Conservation (phyloP, 1,140 invertebrate genomes). For the Coptotermes formosanus region DNA sequence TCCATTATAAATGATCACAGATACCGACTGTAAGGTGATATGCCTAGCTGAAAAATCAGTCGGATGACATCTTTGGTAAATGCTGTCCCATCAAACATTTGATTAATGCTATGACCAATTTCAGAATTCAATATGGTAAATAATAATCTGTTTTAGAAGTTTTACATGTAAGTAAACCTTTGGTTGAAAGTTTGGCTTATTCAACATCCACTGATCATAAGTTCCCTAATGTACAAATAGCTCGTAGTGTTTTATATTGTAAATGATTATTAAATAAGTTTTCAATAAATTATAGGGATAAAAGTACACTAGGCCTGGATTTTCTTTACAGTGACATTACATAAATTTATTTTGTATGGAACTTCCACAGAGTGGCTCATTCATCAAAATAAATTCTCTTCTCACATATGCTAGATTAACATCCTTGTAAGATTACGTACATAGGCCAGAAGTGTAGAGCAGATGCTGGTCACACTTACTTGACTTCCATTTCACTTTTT, state of each 20-base stretch:
- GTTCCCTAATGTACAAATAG: too few species aligned
- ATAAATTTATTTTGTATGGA: not conserved
- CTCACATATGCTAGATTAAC: not conserved
- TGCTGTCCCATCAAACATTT: not conserved
- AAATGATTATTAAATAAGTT: too few species aligned
- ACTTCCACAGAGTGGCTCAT: not conserved
- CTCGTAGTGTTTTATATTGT: too few species aligned
- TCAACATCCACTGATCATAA: not conserved
- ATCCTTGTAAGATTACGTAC: not conserved
- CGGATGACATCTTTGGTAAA: slow-evolving; percentile 6
- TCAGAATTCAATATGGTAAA: not conserved
- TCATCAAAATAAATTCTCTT: not conserved
- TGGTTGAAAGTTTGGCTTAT: slow-evolving; percentile 1
- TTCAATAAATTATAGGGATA: too few species aligned
- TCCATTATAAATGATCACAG: slow-evolving; percentile 8
- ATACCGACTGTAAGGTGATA: not conserved
- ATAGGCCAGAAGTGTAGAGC: not conserved
- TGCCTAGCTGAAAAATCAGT: not conserved
- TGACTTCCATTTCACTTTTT: not conserved
- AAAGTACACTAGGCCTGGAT: too few species aligned
- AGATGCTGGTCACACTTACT: not conserved
- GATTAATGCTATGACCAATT: not conserved
- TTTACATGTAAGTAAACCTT: not conserved
- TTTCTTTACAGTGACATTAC: not conserved
- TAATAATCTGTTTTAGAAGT: not conserved